Evolutionary conservation across 2,797 vertebrate genomes (phyloP), one percentile per base, ranked within the genome.

Genomic region (Cirrhinus molitorella): DNA sequence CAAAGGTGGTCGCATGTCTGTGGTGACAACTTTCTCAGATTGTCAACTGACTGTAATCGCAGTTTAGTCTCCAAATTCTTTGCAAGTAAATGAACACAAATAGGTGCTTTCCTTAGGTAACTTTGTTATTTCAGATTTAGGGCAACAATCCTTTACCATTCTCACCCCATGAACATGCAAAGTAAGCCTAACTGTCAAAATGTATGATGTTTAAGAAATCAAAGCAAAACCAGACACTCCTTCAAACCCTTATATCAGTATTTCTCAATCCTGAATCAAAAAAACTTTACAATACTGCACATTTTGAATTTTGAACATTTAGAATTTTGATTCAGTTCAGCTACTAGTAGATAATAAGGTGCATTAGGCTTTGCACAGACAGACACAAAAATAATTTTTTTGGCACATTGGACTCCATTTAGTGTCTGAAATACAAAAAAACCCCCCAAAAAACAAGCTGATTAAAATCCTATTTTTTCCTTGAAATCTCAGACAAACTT

Each of bases 11-110:
- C 3, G 0, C 23, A 28, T 61, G 40, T 78, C 25, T 63, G 25
- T 28, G 57, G 25, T 77, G 57, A 77, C 75, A 47, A 34, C 59
- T 78, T 65, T 47, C 19, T 78, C 76, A 63, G 43, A 65, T 49
- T 63, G 28, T 2, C 76, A 78, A 28, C 3, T n/a, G 59, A 16
- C 61, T 34, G 43, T 34, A 59, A 79, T 5, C 0, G 5, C 11
- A 65, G 21, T 34, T 66, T 37, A 51, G 13, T 31, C 25, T 31
- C 40, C 47, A 23, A 74, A 74, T 16, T 40, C 57, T 3, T 57
- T 75, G 34, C 73, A 25, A 37, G 34, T 23, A 40, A 75, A 57
- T 3, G 2, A 6, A 55, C 21, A 74, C 3, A 74, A 75, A 40
- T 25, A 10, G 5, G 21, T 51, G 51, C 19, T 40, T 57, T 57